Evolutionary conservation across 2,113 vertebrate genomes (phyloP).

Genomic region (Malurus cyaneus): DNA sequence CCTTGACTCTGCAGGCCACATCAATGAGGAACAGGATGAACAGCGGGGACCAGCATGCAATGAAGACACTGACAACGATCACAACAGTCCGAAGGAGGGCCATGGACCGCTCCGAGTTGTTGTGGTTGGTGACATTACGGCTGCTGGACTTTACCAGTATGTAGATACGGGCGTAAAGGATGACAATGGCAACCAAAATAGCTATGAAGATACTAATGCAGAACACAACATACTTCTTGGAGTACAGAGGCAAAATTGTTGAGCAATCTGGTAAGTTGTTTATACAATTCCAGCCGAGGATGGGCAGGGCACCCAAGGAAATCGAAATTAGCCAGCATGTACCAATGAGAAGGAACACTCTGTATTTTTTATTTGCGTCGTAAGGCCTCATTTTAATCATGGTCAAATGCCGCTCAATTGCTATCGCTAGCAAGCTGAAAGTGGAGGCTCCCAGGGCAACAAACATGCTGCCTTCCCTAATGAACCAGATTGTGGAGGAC

Average conservation of each 20-base stretch:
- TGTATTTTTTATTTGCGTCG: conserved; percentile 89
- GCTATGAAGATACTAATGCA: conserved; percentile 88
- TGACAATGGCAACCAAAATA: conserved; percentile 85
- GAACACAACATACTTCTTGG: conserved; percentile 92
- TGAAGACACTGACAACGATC: conserved; percentile 93
- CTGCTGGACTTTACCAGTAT: conserved; percentile 91
- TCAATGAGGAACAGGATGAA: conserved; percentile 91
- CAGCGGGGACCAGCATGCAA: conserved; percentile 91
- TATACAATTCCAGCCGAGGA: conserved; percentile 95
- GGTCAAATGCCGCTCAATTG: conserved; percentile 94
- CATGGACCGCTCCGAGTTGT: conserved; percentile 88
- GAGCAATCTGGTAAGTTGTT: conserved; percentile 88
- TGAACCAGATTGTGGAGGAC: conserved; percentile 86
- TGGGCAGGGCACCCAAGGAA: conserved; percentile 87
- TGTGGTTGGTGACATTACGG: conserved; percentile 87
- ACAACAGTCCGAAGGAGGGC: conserved; percentile 91
- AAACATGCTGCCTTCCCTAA: conserved; percentile 94
- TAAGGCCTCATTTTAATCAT: conserved; percentile 99
- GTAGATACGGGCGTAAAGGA: conserved; percentile 93
- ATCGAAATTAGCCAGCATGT: conserved; percentile 90
- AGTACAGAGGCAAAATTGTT: conserved; percentile 90
- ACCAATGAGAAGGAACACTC: conserved; percentile 94
- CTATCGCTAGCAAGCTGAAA: conserved; percentile 93
- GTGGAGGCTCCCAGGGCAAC: conserved; percentile 90
- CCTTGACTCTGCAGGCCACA: conserved; percentile 82